phyloP scores from a whole-genome alignment of 2,797 vertebrate species.

The Lerista edwardsae region DNA sequence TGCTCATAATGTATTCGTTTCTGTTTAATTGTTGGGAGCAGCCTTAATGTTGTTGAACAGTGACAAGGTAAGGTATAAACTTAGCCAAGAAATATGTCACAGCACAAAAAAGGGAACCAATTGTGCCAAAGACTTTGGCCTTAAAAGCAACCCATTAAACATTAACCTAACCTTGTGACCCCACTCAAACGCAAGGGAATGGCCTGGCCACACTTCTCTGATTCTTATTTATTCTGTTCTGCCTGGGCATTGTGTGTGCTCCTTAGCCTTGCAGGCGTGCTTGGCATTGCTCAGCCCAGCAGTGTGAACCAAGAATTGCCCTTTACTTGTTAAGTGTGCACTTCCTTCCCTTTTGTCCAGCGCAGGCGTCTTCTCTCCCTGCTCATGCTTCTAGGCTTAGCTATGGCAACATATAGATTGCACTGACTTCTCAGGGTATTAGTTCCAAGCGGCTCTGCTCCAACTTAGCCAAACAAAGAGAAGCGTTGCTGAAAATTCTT shows the following conservation, averaged over 20 bases:
- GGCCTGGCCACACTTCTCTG: slow-evolving; percentile 20
- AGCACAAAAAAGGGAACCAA: background rate
- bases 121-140: background rate
- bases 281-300: background rate
- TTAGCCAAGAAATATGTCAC: slow-evolving; percentile 27
- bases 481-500: background rate
- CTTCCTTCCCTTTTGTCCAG: slow-evolving; percentile 43
- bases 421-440: background rate
- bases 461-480: background rate
- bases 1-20: too few relatives aligned
- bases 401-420: rapidly evolving
- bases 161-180: slow-evolving; percentile 14
- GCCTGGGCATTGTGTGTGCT: background rate
- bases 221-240: background rate
- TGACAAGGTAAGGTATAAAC: background rate
- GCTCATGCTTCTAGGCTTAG: background rate
- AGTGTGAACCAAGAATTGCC: slow-evolving; percentile 21
- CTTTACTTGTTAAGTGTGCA: slow-evolving; percentile 46
- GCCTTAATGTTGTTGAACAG: background rate
- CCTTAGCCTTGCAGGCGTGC: background rate
- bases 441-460: background rate
- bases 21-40: too few relatives aligned
- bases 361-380: slow-evolving; percentile 16
- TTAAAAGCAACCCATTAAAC: slow-evolving; percentile 3
- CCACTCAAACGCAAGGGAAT: slow-evolving; percentile 49